Evolutionary conservation across 2,888 invertebrate species (phyloP).

Genomic region (Chrysolina haemoptera): DNA sequence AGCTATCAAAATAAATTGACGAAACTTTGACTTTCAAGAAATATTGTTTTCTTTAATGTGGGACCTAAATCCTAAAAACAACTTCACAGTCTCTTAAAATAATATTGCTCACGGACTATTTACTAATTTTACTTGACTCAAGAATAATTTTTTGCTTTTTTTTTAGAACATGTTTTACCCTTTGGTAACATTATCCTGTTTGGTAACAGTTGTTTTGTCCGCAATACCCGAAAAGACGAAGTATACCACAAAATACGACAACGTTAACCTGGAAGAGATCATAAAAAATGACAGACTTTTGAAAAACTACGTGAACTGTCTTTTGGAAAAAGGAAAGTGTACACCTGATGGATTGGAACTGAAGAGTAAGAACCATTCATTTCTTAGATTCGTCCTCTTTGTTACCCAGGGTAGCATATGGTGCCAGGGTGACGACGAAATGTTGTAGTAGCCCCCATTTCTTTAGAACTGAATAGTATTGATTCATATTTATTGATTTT

Average conservation of each 20-base stretch:
- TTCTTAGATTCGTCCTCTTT: not conserved
- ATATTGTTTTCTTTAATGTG: too few species aligned
- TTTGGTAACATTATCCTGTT: conserved; percentile 8
- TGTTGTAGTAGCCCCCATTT: not conserved
- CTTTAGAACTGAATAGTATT: too few species aligned
- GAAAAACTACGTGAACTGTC: conserved; percentile 79
- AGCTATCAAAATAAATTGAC: too few species aligned
- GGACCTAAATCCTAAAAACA: too few species aligned
- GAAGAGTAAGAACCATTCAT: conserved; percentile 67
- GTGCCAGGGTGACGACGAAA: too few species aligned
- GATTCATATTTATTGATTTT: too few species aligned
- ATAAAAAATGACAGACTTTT: conserved; percentile 77
- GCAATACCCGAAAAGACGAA: conserved; percentile 60
- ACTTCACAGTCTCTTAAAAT: too few species aligned
- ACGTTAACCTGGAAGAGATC: conserved; percentile 79
- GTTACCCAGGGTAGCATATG: too few species aligned
- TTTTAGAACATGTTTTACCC: conserved; percentile 47
- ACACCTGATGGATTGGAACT: conserved; percentile 78
- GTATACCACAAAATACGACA: conserved; percentile 81
- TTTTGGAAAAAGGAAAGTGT: conserved; percentile 77
- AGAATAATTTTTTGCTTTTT: too few species aligned
- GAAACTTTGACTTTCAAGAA: too few species aligned
- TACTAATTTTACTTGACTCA: too few species aligned
- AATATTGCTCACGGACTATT: too few species aligned
- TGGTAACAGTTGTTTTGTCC: conserved; percentile 26